Percentiles rank a stretch among this genome's conserved stretches.
phyloP scores from a whole-genome alignment of 2,113 vertebrate genomes.

The rabbit (Oryctolagus cuniculus) region DNA sequence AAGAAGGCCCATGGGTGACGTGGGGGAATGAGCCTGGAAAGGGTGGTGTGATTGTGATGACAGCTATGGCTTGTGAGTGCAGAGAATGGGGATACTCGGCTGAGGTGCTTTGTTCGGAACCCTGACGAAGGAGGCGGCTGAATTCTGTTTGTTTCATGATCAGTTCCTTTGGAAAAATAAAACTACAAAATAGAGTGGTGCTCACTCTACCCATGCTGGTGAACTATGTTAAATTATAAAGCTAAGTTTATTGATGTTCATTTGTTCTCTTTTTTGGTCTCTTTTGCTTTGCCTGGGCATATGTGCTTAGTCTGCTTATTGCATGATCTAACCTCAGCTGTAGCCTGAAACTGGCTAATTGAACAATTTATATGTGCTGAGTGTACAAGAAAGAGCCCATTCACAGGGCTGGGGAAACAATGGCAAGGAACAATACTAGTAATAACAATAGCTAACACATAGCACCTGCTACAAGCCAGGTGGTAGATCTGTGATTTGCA shows the following conservation, averaged over 20 bases:
- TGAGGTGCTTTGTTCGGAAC: not conserved
- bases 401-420: not conserved
- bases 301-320: not conserved
- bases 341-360: not conserved
- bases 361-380: not conserved
- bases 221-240: slow-evolving; percentile 21
- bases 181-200: not conserved
- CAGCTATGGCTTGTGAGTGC: not conserved
- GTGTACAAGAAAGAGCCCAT: not conserved
- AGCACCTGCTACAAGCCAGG: not conserved
- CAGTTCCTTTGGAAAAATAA: not conserved
- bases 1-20: not conserved
- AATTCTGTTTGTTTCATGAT: not conserved
- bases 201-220: not conserved
- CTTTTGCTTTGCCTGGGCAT: not conserved
- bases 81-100: too few species aligned
- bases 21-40: not conserved
- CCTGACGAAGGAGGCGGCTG: not conserved
- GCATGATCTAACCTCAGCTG: not conserved
- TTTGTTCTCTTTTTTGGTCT: not conserved
- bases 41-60: not conserved
- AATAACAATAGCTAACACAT: not conserved
- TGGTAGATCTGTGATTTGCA: not conserved
- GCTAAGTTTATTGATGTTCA: not conserved
- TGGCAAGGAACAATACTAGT: not conserved